Percentiles rank a stretch among this genome's conserved stretches.
phyloP scores from a whole-genome alignment of 2,888 invertebrate genomes.

The Gandaritis pyraliata region DNA sequence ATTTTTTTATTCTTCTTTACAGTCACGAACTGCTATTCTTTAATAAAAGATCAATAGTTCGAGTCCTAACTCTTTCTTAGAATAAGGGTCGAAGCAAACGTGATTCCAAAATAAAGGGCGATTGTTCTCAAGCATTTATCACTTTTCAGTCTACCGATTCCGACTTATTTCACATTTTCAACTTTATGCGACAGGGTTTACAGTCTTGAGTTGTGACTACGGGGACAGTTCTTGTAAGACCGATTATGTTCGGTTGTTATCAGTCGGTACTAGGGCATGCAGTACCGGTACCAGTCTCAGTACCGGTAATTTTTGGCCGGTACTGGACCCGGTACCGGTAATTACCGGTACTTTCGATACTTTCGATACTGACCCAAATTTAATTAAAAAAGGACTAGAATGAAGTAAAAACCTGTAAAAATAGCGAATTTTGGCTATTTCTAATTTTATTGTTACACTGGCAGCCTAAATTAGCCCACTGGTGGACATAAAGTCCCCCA shows the following conservation, averaged over 20 bases:
- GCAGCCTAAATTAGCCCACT: too few species aligned
- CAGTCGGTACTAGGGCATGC: too few species aligned
- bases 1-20: constrained; percentile 39
- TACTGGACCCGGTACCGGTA: too few species aligned
- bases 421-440: too few species aligned
- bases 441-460: too few species aligned
- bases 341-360: too few species aligned
- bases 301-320: too few species aligned
- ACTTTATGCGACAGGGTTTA: constrained; percentile 47
- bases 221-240: constrained; percentile 46
- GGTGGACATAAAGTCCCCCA: too few species aligned
- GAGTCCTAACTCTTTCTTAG: constrained; percentile 47
- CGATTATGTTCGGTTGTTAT: constrained; percentile 55
- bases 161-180: constrained; percentile 43
- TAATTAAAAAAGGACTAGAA: too few species aligned
- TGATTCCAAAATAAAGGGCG: constrained; percentile 62
- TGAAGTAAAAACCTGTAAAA: too few species aligned
- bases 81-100: constrained; percentile 55
- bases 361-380: too few species aligned
- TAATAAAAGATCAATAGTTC: constrained; percentile 31
- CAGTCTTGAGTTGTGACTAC: constrained; percentile 47
- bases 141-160: constrained; percentile 50
- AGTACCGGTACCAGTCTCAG: too few species aligned
- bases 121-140: constrained; percentile 63
- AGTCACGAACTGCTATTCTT: constrained; percentile 49